Evolutionary conservation across 1,140 invertebrate genomes (phyloP).

Genomic region (Drosophila azteca): DNA sequence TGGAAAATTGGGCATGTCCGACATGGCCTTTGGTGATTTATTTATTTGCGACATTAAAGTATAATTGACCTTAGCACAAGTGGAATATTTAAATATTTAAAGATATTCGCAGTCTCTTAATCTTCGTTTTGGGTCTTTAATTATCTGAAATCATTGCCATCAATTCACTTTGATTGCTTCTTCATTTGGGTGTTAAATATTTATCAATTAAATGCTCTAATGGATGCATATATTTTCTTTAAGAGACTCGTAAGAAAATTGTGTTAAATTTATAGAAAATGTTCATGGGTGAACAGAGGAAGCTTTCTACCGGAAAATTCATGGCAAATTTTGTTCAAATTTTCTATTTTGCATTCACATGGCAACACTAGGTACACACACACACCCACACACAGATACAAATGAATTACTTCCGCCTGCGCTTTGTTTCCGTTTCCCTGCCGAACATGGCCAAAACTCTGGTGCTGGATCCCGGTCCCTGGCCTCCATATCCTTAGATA

Average conservation of each 20-base stretch:
- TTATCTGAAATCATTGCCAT: too few relatives aligned
- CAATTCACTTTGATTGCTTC: too few relatives aligned
- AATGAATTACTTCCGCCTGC: constrained; percentile 74
- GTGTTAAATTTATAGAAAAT: constrained; percentile 1
- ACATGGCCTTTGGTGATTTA: not conserved
- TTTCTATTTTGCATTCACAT: constrained; percentile 56
- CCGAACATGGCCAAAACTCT: constrained; percentile 54
- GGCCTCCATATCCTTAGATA: constrained; percentile 21
- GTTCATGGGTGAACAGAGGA: not conserved
- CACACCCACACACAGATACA: constrained; percentile 43
- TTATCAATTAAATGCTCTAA: constrained; percentile 5
- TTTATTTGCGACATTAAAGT: not conserved
- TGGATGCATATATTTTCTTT: not conserved
- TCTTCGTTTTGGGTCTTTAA: too few relatives aligned
- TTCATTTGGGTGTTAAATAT: not conserved
- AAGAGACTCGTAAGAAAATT: constrained; percentile 3
- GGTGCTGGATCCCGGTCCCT: constrained; percentile 13
- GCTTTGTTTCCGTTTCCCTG: constrained; percentile 67
- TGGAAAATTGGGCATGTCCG: too few relatives aligned
- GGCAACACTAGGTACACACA: constrained; percentile 25
- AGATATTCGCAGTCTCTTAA: too few relatives aligned
- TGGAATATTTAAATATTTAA: too few relatives aligned
- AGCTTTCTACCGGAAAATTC: constrained; percentile 10
- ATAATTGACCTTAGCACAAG: too few relatives aligned
- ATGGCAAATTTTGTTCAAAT: constrained; percentile 27